Base-by-base conservation (phyloP, 2,797 vertebrate genomes). In the Trichosurus vulpecula region DNA sequence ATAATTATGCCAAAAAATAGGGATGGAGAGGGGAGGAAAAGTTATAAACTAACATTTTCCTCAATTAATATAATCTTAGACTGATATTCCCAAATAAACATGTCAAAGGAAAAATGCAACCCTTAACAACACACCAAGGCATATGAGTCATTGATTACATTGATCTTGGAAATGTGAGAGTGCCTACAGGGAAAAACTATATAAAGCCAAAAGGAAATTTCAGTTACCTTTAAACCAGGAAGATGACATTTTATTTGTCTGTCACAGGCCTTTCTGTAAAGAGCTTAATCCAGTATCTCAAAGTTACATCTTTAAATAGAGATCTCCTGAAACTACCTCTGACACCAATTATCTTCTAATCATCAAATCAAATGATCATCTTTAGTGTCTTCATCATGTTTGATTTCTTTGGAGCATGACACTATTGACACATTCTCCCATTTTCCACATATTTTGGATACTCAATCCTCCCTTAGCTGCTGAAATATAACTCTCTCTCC, bases 151-250 rank as follows among this genome's bases (percentile, higher is more conserved):
- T 11, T 81, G 41, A 81, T 25, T 10, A 81, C 35, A n/a, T n/a
- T n/a, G n/a, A 81, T 81, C 19, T 47, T 81, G n/a, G 61, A 81
- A 81, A 81, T 47, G 41, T 81, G 6, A 74, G 35, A 27, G 41
- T 51, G 41, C 41, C 0, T 87, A 51, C 25, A 51, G 9, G 27
- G 41, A 87, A 47, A 74, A 74, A 74, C 16, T 74, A n/a, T 25
- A 51, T 11, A 51, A 94, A 94, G 52, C 94, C 74, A 91, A 91
- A 54, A 91, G 12, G 3, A 19, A 93, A 94, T 58, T 74, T 96
- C 92, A 94, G 55, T 92, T 57, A 51, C 41, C 6, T 92, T 87
- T 35, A 74, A 16, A 66, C 16, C 6, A 74, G 41, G 22, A 81
- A 25, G 22, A 27, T 51, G 22, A 27, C 9, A 47, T 47, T 47